Evolutionary conservation across 64 coral and sea anemone species (phyloP), one percentile per base, ranked within the genome.

Genomic region (Astreopora myriophthalma): DNA sequence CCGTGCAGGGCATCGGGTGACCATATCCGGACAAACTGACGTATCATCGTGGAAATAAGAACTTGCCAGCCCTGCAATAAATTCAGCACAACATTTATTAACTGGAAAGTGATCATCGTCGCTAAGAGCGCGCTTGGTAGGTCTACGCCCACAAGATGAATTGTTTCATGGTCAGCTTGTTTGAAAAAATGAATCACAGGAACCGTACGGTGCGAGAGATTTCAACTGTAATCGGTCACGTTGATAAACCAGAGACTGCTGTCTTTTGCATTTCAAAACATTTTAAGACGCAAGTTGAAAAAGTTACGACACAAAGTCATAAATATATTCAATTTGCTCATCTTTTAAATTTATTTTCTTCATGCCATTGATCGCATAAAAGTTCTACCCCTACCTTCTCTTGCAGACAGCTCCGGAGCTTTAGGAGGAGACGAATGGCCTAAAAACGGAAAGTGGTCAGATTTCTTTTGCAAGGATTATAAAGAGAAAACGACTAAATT

Each of bases 1-100:
- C 36, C 64, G 72, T 23, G 73, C 49, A 31, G 91, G 95, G 57
- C 95, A 97, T 34, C 82, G 63, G 49, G 91, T 93, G 6, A 97
- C 78, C 64, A 63, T 85, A 48, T 90, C 83, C 67, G 91, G 87
- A 60, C 92, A 90, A 69, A 64, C 64, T 9, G 79, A 83, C 6
- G 8, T 83, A 83, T 83, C 79, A 24, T 83, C 79, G 52, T 65
- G 79, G 19, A 83, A 20, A 83, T 83, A 83, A 20, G 79, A 63
- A 65, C 79, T 83, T 64, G 79, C 79, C 34, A 83, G 6, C 11
- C 57, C 79, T 83, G 57, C 30, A 83, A 64, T 30, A 13, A 38
- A 64, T 24, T 3, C 16, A 51, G 5, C 25, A 16, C 0, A 12
- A 7, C 16, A 4, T 29, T 19, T 11, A 19, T 6, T 46, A 6